Percentiles rank a stretch among this genome's conserved stretches.
These are phyloP conservation scores for Cyphomyrus plagiostoma DNA, from an alignment of 2,113 vertebrate genomes.

Conservation along the genomic window DNA sequence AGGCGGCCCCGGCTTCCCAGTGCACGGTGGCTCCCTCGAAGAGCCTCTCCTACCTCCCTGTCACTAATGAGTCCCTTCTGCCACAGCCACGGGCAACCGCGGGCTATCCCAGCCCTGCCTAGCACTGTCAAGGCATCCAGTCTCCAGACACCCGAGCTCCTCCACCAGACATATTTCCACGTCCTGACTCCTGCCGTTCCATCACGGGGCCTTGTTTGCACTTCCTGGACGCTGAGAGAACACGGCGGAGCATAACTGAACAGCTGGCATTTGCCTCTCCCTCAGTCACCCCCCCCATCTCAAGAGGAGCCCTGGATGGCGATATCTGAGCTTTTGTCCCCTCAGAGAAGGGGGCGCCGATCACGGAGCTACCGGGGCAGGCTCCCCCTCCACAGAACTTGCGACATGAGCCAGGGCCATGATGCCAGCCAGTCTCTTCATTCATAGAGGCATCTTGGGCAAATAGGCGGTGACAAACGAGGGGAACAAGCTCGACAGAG, in stretches of 20 bases:
- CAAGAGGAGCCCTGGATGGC: not conserved
- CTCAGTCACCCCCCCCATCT: not conserved
- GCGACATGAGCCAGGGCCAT: conserved; percentile 21
- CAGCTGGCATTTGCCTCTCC: not conserved
- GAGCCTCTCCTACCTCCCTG: conserved; percentile 22
- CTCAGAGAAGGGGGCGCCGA: conserved; percentile 17
- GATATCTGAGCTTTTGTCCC: not conserved
- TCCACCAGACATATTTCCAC: not conserved
- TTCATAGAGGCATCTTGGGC: conserved; percentile 24
- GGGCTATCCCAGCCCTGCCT: not conserved
- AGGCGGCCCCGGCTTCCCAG: conserved; percentile 17
- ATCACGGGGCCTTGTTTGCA: not conserved
- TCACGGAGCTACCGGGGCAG: conserved; percentile 28
- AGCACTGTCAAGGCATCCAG: not conserved
- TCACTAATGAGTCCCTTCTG: conserved; percentile 34
- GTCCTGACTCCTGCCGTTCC: not conserved
- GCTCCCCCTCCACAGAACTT: conserved; percentile 15
- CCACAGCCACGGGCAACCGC: not conserved
- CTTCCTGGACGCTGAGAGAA: not conserved
- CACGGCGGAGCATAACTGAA: not conserved
- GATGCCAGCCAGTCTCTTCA: conserved; percentile 22
- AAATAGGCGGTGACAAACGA: conserved; percentile 24
- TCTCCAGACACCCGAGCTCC: not conserved
- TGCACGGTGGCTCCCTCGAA: not conserved
- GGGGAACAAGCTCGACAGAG: conserved; percentile 17